Evolutionary conservation across 2,888 invertebrate species (phyloP).

Genomic region (Monochamus alternatus): DNA sequence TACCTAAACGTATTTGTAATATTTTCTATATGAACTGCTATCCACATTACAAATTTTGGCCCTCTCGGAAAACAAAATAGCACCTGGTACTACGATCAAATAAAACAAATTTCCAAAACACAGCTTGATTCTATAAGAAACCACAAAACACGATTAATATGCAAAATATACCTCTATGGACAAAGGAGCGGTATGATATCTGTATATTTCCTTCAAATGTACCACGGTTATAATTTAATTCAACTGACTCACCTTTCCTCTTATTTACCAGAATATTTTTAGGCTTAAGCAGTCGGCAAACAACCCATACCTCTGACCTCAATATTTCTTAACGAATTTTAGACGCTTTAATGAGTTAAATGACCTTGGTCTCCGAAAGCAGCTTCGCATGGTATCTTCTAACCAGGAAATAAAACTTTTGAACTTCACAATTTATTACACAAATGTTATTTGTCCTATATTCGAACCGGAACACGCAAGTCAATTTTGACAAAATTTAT

Average conservation of each 20-base stretch:
- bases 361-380: background rate
- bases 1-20: too few species aligned
- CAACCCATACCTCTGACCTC: background rate
- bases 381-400: background rate
- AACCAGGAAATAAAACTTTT: background rate
- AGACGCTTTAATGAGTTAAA: background rate
- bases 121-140: background rate
- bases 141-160: background rate
- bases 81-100: too few species aligned
- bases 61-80: too few species aligned
- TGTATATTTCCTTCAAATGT: background rate
- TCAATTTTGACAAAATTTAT: too few species aligned
- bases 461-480: too few species aligned
- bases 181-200: background rate
- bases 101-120: background rate
- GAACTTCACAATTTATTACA: background rate
- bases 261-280: background rate
- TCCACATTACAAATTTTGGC: too few species aligned
- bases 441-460: too few species aligned
- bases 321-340: background rate
- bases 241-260: background rate
- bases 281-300: background rate
- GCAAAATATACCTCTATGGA: background rate
- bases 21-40: too few species aligned
- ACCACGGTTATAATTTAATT: background rate